These are phyloP conservation scores for Siniperca knerii DNA, from an alignment of 2,113 vertebrate species.

Conservation along the genomic window DNA sequence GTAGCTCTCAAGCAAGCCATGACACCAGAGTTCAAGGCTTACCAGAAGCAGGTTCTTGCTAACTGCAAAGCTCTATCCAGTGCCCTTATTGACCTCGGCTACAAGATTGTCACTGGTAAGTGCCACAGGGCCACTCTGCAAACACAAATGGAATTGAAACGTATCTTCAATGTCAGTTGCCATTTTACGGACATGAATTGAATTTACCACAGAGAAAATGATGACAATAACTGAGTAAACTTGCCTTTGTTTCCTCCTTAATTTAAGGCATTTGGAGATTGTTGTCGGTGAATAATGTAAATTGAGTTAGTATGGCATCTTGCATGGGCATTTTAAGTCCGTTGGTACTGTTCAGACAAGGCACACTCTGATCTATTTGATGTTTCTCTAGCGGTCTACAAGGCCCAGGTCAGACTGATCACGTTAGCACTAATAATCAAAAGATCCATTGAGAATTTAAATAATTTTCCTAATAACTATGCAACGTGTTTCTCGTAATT, in stretches of 20 bases:
- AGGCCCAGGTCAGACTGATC: neutral
- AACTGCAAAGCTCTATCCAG: constrained; percentile 90
- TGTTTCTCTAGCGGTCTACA: too few species aligned
- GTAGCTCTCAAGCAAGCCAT: constrained; percentile 94
- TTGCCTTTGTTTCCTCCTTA: neutral
- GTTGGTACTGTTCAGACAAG: too few species aligned
- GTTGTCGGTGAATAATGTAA: neutral
- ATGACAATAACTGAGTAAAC: neutral
- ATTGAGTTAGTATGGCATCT: neutral
- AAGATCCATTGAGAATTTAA: neutral
- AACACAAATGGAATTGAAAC: neutral
- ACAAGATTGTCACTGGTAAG: constrained; percentile 93
- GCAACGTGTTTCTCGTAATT: neutral
- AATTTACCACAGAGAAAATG: neutral
- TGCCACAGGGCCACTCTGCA: neutral
- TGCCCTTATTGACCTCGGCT: constrained; percentile 86
- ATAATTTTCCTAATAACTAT: neutral
- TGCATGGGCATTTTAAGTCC: neutral
- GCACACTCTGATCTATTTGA: too few species aligned
- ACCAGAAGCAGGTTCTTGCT: constrained; percentile 91
- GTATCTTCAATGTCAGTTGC: neutral
- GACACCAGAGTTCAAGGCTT: constrained; percentile 91
- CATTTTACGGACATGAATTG: neutral
- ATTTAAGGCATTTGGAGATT: neutral
- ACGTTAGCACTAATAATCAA: neutral